Percentiles rank a stretch among this genome's conserved stretches.
These are phyloP conservation scores for Adoxophyes honmai DNA, from an alignment of 1,140 invertebrate species.

Conservation along the genomic window DNA sequence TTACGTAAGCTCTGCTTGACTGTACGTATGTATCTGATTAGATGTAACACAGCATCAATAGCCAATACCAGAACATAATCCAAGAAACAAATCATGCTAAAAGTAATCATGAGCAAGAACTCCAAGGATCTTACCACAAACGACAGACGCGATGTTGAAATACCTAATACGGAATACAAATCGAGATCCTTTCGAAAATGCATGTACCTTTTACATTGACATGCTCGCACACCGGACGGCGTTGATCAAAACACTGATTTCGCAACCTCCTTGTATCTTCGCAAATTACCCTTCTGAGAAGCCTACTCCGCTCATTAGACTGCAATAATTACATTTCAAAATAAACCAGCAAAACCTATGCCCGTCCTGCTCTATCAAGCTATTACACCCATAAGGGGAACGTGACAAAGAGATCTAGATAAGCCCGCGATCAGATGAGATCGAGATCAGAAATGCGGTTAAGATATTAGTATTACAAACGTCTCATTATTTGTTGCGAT, in stretches of 20 bases:
- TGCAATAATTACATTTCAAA: conserved; percentile 49
- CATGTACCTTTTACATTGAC: too few relatives aligned
- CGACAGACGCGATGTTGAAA: too few relatives aligned
- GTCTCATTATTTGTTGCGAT: conserved; percentile 58
- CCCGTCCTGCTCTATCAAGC: conserved; percentile 37
- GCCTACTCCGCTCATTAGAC: conserved; percentile 40
- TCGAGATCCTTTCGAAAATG: too few relatives aligned
- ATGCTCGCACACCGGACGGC: too few relatives aligned
- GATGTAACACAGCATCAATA: too few relatives aligned
- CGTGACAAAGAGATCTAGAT: conserved; percentile 45
- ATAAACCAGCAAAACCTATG: conserved; percentile 32
- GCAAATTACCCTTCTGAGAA: conserved; percentile 47
- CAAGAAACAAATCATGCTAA: too few relatives aligned
- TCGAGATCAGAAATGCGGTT: conserved; percentile 46
- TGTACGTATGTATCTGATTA: too few relatives aligned
- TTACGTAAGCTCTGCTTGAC: too few relatives aligned
- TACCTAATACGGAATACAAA: too few relatives aligned
- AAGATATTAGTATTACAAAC: conserved; percentile 58
- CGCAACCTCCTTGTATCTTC: conserved; percentile 30
- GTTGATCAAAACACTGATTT: conserved; percentile 29
- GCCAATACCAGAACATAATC: too few relatives aligned
- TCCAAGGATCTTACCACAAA: too few relatives aligned
- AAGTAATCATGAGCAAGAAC: too few relatives aligned
- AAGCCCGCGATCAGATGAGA: conserved; percentile 48
- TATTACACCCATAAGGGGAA: conserved; percentile 24